Evolutionary conservation across 2,888 invertebrate genomes (phyloP).

Genomic region (Drosophila macrospina): DNA sequence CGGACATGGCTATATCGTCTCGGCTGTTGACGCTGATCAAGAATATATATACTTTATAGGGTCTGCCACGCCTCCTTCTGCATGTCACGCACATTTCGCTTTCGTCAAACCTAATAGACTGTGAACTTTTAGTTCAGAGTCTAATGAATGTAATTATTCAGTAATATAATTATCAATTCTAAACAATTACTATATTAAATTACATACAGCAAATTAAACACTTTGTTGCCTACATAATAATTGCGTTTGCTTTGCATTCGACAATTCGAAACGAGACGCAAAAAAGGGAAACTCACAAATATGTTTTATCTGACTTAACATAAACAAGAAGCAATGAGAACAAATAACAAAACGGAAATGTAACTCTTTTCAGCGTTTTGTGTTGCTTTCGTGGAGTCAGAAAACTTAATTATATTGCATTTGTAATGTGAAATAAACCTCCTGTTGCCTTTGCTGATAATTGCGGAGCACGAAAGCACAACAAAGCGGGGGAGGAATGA

Average conservation of each 20-base stretch:
- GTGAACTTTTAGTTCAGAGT: too few species aligned
- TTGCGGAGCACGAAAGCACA: conserved; percentile 56
- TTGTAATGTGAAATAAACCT: conserved; percentile 76
- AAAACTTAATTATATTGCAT: conserved; percentile 73
- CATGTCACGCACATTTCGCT: too few species aligned
- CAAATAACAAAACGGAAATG: background rate
- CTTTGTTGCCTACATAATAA: background rate
- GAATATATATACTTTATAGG: too few species aligned
- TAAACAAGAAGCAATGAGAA: conserved; percentile 8
- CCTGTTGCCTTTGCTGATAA: conserved; percentile 78
- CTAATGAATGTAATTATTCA: too few species aligned
- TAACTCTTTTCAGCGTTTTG: conserved; percentile 14
- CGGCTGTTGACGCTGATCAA: too few species aligned
- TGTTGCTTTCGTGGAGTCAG: conserved; percentile 15
- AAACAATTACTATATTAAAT: background rate
- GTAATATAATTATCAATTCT: too few species aligned
- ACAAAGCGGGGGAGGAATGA: conserved; percentile 28
- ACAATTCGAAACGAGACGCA: too few species aligned
- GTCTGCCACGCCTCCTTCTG: too few species aligned
- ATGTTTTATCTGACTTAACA: conserved; percentile 28
- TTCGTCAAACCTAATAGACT: too few species aligned
- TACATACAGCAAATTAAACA: background rate
- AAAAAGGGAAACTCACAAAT: conserved; percentile 26
- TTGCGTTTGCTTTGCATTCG: conserved; percentile 2
- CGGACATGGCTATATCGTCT: too few species aligned